A percentile compares a stretch with the other conserved stretches of the same genome.
Evolutionary conservation across 2,888 invertebrate genomes (phyloP).

Genomic region (Selenia dentaria): DNA sequence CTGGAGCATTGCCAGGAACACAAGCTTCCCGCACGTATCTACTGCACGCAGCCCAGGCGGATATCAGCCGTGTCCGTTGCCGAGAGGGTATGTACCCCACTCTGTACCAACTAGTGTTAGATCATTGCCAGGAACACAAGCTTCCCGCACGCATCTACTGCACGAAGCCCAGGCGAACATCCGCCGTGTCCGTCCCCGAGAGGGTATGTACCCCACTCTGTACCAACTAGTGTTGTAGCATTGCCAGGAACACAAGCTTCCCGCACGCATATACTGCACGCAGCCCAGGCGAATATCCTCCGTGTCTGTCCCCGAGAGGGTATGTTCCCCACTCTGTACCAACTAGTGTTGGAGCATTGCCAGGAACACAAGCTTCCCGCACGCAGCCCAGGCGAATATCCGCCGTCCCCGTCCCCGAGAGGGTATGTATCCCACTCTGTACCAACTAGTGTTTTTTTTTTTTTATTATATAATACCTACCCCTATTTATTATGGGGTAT

Average conservation of each 20-base stretch:
- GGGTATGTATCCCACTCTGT: constrained; percentile 73
- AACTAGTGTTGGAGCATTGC: too few species aligned
- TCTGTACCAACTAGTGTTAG: not conserved
- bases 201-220: constrained; percentile 76
- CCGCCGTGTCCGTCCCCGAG: constrained; percentile 95
- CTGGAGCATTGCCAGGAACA: constrained; percentile 88
- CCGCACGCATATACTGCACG: constrained; percentile 95
- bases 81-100: constrained; percentile 85
- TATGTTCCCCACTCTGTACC: constrained; percentile 32
- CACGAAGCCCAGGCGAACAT: constrained; percentile 96
- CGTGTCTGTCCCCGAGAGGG: constrained; percentile 94
- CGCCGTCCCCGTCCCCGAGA: constrained; percentile 94
- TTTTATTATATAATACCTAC: too few species aligned
- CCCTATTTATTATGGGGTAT: too few species aligned
- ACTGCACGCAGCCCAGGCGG: constrained; percentile 97
- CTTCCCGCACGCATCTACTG: constrained; percentile 92
- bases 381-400: constrained; percentile 96
- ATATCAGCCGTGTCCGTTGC: constrained; percentile 96
- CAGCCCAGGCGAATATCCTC: constrained; percentile 97
- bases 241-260: constrained; percentile 29
- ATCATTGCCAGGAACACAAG: too few species aligned
- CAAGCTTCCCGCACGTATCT: constrained; percentile 90
- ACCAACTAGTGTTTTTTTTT: too few species aligned
- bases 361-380: constrained; percentile 70
- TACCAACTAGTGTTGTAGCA: too few species aligned